A percentile compares a stretch with the other conserved stretches of the same genome.
phyloP scores from a whole-genome alignment of 1,140 invertebrate species.

The Reticulitermes speratus region DNA sequence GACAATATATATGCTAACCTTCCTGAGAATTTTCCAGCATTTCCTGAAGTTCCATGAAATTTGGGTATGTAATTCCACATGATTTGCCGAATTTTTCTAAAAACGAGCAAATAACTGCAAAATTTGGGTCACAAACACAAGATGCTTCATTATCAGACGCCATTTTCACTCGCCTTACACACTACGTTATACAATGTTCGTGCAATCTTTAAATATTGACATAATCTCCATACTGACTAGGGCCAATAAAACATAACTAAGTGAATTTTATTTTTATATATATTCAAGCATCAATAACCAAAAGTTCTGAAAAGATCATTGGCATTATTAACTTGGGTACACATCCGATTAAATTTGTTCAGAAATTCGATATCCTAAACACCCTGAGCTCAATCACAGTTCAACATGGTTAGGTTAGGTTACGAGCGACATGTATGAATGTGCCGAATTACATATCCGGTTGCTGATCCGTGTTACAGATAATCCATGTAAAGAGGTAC shows the following conservation, averaged over 20 bases:
- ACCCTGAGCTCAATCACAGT: too few species aligned
- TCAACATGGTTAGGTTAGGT: too few species aligned
- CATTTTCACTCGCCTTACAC: constrained; percentile 59
- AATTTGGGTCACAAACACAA: constrained; percentile 92
- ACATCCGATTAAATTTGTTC: constrained; percentile 11
- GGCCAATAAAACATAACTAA: neutral
- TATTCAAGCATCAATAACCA: neutral
- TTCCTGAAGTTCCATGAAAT: constrained; percentile 79
- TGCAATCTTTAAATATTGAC: neutral
- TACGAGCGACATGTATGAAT: too few species aligned
- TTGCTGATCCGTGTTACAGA: too few species aligned
- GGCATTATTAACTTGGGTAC: neutral
- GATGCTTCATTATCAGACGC: constrained; percentile 80
- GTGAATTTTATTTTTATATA: neutral
- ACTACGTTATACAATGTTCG: neutral
- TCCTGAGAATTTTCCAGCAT: constrained; percentile 85
- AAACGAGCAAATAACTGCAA: constrained; percentile 93
- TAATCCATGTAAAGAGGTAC: too few species aligned
- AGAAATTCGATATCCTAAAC: neutral
- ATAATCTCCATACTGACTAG: neutral
- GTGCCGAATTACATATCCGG: too few species aligned
- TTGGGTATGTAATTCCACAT: constrained; percentile 72
- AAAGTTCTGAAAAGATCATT: neutral
- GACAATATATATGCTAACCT: constrained; percentile 57
- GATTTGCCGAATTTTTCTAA: constrained; percentile 81